Base-by-base conservation (phyloP, 2,888 invertebrate genomes). In the Diogma glabrata region DNA sequence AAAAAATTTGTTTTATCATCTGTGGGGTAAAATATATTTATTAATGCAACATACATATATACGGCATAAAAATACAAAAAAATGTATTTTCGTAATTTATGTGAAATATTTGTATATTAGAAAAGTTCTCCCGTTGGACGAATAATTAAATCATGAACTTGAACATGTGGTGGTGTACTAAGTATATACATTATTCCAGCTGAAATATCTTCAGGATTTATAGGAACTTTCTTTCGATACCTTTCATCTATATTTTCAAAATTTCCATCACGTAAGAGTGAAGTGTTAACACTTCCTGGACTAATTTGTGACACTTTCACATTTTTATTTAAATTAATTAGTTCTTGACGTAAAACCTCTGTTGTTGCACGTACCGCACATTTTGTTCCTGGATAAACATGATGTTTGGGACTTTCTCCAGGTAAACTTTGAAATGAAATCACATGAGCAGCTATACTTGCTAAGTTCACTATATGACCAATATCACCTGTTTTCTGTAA, bases 381-480 rank as follows among this genome's bases (percentile, higher is more conserved):
- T 48, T 65, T 64, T 1, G 64, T 59, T 7, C 62, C 61, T 23
- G 64, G 64, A 60, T 65, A 64, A 26, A 65, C 51, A 58, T 65
- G 64, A 43, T 60, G 59, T 16, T 26, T 17, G 12, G 23, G 12
- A 6, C 26, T 33, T n/a, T 17, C 12, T 9, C 33, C 22, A 16
- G 43, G 22, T 22, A 19, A n/a, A 4, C n/a, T 24, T 3, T 46
- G 19, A 43, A 28, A 51, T 22, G 60, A 57, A 38, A 61, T 57
- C 8, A 54, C 49, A n/a, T 61, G 60, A 0, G 66, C 66, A 24
- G 59, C 56, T 46, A 64, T 54, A 57, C 67, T 75, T 47, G 73
- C 73, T 2, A 74, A 61, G 20, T 72, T 64, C 23, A 74, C 62
- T 28, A 75, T 69, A 53, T 71, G 68, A 0, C 76, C 76, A 36